Evolutionary conservation across 1,140 invertebrate species (phyloP), one percentile per base, ranked within the genome.

Genomic region (Brevipalpus yothersi): DNA sequence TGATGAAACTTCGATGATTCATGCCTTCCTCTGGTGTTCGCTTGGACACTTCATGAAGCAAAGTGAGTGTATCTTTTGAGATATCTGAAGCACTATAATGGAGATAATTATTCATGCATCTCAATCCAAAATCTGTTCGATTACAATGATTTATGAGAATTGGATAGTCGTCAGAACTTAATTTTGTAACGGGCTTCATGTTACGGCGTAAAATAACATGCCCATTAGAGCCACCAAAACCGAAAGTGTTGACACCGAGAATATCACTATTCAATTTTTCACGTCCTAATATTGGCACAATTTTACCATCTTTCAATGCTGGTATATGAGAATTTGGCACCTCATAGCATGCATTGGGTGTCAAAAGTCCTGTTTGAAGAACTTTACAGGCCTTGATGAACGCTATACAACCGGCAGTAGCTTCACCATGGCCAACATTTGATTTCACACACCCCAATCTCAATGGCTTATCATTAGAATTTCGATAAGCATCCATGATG

Each of bases 391-490:
- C 75, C 70, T 95, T 94, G 2, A 83, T 84, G 54, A 94, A 73
- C 0, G 87, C 83, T 68, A 86, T 87, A 0, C 92, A 69, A 41
- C 88, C 53, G 42, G 86, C 89, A 4, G 83, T 83, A 7, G 86
- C 81, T 70, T 95, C 91, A 0, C 83, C 78, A 69, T 95, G 91
- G 0, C 91, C 91, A 67, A 93, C 76, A 71, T 93, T 94, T 0
- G 87, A 89, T 68, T 95, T 95, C 1, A 90, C 77, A 0, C 89
- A 88, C 7, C 90, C 90, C 62, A 94, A 82, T 41, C 77, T 70
- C 0, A 95, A 72, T 0, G 89, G 84, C 76, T 65, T 80, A 78
- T 21, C 53, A 39, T 31, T 85, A 17, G 10, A 43, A 1, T 59
- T 45, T 5, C 58, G 19, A 53, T 51, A 51, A 13, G 49, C 58